These are phyloP conservation scores for Coendou prehensilis DNA, from an alignment of 2,797 vertebrate genomes.

Conservation along the genomic window DNA sequence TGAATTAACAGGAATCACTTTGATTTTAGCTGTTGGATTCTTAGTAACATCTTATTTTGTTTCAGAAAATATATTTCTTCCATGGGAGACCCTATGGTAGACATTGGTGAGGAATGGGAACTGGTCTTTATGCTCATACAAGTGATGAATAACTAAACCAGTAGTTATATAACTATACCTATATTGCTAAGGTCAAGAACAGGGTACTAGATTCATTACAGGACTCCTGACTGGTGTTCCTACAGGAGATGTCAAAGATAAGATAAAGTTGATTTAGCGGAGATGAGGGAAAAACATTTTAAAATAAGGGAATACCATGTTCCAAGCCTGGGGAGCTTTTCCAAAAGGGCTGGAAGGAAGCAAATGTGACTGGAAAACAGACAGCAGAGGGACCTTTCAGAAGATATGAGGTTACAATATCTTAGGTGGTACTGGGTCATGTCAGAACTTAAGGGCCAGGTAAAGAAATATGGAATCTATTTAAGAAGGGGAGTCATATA, in stretches of 20 bases:
- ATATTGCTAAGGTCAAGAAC: not conserved
- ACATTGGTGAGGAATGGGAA: not conserved
- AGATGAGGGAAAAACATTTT: not conserved
- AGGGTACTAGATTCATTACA: not conserved
- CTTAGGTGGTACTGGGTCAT: too few relatives aligned
- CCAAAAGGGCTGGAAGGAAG: not conserved
- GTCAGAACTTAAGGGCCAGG: not conserved
- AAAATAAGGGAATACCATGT: not conserved
- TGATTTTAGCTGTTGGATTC: not conserved
- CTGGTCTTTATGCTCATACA: not conserved
- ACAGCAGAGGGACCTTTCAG: accelerated
- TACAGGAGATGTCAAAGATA: not conserved
- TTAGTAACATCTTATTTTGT: not conserved
- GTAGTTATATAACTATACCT: not conserved
- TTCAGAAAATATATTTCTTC: not conserved
- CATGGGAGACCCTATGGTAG: not conserved
- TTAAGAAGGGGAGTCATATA: not conserved
- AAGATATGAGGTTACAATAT: not conserved
- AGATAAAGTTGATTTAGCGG: not conserved
- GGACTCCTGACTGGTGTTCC: not conserved
- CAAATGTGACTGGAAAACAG: not conserved
- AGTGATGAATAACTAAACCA: not conserved
- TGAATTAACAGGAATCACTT: not conserved
- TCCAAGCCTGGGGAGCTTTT: not conserved
- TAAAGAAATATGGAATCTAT: not conserved